Conservation (phyloP, 1,140 invertebrate species). For the Leptopilina clavipes region DNA sequence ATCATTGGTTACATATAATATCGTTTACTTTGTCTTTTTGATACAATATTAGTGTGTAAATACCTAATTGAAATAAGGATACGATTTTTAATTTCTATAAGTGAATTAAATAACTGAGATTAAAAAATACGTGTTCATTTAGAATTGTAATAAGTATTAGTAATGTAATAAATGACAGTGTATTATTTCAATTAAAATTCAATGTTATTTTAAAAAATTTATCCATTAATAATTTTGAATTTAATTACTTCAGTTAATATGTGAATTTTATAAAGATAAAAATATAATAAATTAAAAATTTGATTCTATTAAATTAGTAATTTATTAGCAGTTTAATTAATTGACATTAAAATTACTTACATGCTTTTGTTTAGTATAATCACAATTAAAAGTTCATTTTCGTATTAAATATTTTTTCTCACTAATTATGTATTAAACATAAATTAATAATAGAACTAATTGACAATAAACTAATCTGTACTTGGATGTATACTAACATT, state of each 20-base stretch:
- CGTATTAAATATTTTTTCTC: background rate
- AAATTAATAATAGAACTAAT: background rate
- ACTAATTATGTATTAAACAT: background rate
- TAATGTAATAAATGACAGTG: slow-evolving; percentile 41
- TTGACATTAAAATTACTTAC: too few relatives aligned
- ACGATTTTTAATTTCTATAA: slow-evolving; percentile 28
- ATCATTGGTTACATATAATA: slow-evolving; percentile 1
- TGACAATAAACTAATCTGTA: background rate
- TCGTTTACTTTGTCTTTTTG: slow-evolving; percentile 53
- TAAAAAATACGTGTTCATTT: slow-evolving; percentile 61
- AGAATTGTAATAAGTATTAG: slow-evolving; percentile 55
- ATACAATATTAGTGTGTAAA: slow-evolving; percentile 54
- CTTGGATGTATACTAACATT: background rate
- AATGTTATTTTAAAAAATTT: background rate
- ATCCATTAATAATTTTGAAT: too few relatives aligned
- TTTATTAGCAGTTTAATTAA: background rate
- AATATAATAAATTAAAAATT: too few relatives aligned
- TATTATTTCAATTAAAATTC: slow-evolving; percentile 38
- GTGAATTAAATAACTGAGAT: slow-evolving; percentile 5
- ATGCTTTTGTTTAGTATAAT: background rate
- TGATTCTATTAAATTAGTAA: too few relatives aligned
- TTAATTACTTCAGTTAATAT: too few relatives aligned
- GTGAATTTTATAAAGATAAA: too few relatives aligned
- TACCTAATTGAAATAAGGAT: slow-evolving; percentile 1
- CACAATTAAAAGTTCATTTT: background rate